Evolutionary conservation across 2,113 vertebrate species (phyloP).

Genomic region (Daboia siamensis): DNA sequence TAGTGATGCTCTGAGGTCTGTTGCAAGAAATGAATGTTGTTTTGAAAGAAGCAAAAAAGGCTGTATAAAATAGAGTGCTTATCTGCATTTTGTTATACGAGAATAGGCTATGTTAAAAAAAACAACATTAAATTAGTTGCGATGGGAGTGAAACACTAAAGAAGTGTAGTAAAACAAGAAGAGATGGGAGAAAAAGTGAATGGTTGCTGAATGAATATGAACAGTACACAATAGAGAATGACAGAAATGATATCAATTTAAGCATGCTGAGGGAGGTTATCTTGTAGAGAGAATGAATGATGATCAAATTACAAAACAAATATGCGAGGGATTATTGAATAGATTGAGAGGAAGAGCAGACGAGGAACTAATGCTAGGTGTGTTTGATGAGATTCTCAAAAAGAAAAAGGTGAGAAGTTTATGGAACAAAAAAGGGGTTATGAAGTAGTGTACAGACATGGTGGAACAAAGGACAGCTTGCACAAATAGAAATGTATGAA

Average conservation of each 20-base stretch:
- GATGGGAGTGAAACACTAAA: background rate
- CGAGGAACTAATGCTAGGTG: background rate
- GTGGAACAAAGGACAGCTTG: background rate
- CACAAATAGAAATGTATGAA: background rate
- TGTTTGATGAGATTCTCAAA: background rate
- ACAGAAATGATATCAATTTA: background rate
- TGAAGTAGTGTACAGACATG: background rate
- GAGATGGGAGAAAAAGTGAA: background rate
- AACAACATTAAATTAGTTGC: background rate
- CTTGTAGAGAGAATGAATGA: too few relatives aligned
- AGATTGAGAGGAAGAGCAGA: background rate
- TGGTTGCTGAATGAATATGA: background rate
- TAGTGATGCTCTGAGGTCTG: background rate
- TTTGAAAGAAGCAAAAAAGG: background rate
- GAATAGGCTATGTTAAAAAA: background rate
- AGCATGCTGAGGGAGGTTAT: background rate
- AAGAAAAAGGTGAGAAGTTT: background rate
- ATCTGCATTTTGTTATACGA: background rate
- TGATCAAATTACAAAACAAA: too few relatives aligned
- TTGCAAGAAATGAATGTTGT: background rate
- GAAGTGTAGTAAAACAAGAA: background rate
- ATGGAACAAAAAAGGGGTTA: background rate
- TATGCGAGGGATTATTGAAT: background rate
- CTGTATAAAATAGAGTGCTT: background rate
- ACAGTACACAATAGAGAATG: background rate